These are phyloP conservation scores for Oxygymnocypris stewartii DNA, from an alignment of 2,113 vertebrate genomes.

Conservation along the genomic window DNA sequence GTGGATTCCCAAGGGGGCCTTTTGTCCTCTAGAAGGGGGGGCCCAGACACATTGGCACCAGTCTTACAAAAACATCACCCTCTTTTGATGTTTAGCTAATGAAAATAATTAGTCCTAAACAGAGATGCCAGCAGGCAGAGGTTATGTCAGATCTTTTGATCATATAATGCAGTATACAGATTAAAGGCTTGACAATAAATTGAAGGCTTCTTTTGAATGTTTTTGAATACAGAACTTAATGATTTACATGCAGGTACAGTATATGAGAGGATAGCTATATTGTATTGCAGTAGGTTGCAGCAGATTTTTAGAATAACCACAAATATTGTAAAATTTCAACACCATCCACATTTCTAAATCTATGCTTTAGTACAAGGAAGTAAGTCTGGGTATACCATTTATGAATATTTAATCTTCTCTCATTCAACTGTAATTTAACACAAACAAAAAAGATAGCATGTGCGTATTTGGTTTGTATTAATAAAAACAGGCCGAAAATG, in stretches of 20 bases:
- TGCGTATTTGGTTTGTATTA: not conserved
- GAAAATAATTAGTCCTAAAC: constrained; percentile 5
- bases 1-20: too few relatives aligned
- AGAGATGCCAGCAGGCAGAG: not conserved
- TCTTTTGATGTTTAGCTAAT: constrained; percentile 5
- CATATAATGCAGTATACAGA: not conserved
- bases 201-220: not conserved
- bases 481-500: not conserved
- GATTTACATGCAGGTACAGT: not conserved
- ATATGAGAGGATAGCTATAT: not conserved
- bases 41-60: too few relatives aligned
- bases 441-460: not conserved
- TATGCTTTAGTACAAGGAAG: not conserved
- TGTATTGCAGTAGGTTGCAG: not conserved
- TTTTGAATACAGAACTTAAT: not conserved
- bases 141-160: not conserved
- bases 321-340: not conserved
- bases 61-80: too few relatives aligned
- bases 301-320: not conserved
- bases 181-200: not conserved
- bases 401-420: constrained; percentile 32
- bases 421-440: not conserved
- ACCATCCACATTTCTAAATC: constrained; percentile 3
- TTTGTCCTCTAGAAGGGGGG: too few relatives aligned
- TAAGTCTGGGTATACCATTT: constrained; percentile 1